phyloP scores from a whole-genome alignment of 2,888 invertebrate species.

The Drosophila anceps region DNA sequence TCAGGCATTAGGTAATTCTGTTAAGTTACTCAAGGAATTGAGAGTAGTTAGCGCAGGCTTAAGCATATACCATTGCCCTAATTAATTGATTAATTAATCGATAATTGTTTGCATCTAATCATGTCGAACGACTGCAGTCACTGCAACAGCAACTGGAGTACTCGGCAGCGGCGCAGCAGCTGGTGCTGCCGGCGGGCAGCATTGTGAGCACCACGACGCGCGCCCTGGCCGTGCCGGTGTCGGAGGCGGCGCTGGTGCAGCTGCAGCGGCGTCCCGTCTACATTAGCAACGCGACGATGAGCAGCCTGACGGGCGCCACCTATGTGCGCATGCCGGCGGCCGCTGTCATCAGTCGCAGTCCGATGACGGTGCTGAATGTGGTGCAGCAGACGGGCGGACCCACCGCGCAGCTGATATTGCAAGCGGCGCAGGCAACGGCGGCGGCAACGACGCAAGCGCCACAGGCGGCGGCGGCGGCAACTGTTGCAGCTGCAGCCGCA shows the following conservation, averaged over 20 bases:
- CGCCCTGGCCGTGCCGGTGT: constrained; percentile 75
- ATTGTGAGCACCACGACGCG: constrained; percentile 76
- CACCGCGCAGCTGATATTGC: constrained; percentile 78
- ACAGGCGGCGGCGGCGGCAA: constrained; percentile 18
- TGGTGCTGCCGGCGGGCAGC: constrained; percentile 79
- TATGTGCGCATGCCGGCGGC: constrained; percentile 82
- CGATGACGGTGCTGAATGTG: constrained; percentile 82
- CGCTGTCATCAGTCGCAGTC: constrained; percentile 80
- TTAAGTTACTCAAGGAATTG: not conserved
- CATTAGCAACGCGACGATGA: constrained; percentile 79
- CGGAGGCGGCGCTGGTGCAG: constrained; percentile 78
- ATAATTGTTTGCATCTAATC: not conserved
- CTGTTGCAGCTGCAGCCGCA: constrained; percentile 20
- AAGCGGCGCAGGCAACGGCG: constrained; percentile 47
- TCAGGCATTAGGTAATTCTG: not conserved
- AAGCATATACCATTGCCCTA: not conserved
- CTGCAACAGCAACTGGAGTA: constrained; percentile 69
- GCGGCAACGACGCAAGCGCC: constrained; percentile 35
- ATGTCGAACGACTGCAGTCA: constrained; percentile 18
- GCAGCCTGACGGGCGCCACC: constrained; percentile 73
- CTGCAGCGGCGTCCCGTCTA: constrained; percentile 83
- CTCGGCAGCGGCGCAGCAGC: constrained; percentile 67
- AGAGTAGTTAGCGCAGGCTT: not conserved
- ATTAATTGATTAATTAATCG: not conserved
- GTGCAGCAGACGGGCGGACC: constrained; percentile 75